Base-by-base conservation (phyloP, 2,888 invertebrate genomes). In the Nymphalis polychloros region DNA sequence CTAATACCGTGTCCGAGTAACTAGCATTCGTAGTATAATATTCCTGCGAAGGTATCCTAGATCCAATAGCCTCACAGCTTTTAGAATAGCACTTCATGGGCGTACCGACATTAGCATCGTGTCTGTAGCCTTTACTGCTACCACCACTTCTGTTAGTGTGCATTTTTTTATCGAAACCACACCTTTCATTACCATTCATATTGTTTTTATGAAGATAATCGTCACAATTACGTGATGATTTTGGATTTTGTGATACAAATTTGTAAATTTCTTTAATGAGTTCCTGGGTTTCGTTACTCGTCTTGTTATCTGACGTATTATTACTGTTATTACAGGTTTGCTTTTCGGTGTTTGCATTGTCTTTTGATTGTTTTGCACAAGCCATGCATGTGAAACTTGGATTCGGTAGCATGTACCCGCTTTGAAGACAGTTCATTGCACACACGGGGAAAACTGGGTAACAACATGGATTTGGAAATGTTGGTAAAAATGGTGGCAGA, bases 201-300 rank as follows among this genome's bases (percentile, higher is more conserved):
- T 53, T 27, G 27, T 53, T 72, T 46, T 62, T 70, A 46, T 74
- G 73, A n/a, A 68, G 72, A 13, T n/a, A 20, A 19, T 53, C 63
- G 69, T 77, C 77, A 65, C 77, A 80, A 64, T 75, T 81, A n/a
- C 64, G 65, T 47, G 63, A 68, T 17, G 74, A 67, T 8, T 75
- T 79, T 1, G 85, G 81, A 67, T 81, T 84, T 74, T 86, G 85
- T 13, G 86, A 83, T 3, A 92, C 87, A 57, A 81, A 84, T 71
- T 90, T 89, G 71, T 92, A 88, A 68, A 92, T 92, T 78, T 91
- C 87, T 78, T 89, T 90, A 49, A 92, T 87, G 2, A 92, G 77
- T 71, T 88, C 81, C 49, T 90, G 88, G 17, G 90, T 91, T 74
- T 88, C 87, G 27, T 79, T 81, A 64, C 66, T 76, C 47, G 71